Percentiles rank a stretch among this genome's conserved stretches.
These are phyloP conservation scores for Daphoenositta chrysoptera DNA, from an alignment of 2,113 vertebrate species.

Conservation along the genomic window DNA sequence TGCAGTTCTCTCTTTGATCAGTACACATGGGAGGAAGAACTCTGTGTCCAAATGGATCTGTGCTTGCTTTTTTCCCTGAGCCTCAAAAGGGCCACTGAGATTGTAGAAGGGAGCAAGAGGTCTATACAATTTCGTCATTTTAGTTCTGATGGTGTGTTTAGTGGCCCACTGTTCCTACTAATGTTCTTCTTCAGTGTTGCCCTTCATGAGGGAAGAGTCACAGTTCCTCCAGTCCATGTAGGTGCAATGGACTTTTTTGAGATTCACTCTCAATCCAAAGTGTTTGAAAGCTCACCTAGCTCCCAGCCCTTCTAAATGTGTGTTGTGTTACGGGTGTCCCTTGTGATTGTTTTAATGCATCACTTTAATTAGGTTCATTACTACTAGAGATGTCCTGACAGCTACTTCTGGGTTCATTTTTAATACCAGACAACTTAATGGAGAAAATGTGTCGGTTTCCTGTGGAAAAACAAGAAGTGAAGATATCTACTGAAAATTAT, in stretches of 20 bases:
- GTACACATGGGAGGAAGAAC: background rate
- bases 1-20: background rate
- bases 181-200: background rate
- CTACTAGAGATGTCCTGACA: background rate
- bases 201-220: background rate
- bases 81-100: background rate
- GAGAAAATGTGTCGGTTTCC: background rate
- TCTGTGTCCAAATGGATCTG: accelerated
- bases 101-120: background rate
- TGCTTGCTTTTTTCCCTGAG: background rate
- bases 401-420: background rate
- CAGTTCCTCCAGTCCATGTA: background rate
- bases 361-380: background rate
- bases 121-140: background rate
- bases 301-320: background rate
- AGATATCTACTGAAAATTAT: background rate
- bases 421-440: background rate
- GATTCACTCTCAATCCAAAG: background rate
- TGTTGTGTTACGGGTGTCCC: background rate
- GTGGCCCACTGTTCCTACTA: background rate
- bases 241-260: background rate
- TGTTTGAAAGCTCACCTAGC: background rate
- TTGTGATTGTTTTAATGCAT: background rate
- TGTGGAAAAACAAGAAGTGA: background rate
- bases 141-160: background rate